A percentile compares a stretch with the other conserved stretches of the same genome.
phyloP scores from a whole-genome alignment of 2,113 vertebrate genomes.

The Dipodomys spectabilis region DNA sequence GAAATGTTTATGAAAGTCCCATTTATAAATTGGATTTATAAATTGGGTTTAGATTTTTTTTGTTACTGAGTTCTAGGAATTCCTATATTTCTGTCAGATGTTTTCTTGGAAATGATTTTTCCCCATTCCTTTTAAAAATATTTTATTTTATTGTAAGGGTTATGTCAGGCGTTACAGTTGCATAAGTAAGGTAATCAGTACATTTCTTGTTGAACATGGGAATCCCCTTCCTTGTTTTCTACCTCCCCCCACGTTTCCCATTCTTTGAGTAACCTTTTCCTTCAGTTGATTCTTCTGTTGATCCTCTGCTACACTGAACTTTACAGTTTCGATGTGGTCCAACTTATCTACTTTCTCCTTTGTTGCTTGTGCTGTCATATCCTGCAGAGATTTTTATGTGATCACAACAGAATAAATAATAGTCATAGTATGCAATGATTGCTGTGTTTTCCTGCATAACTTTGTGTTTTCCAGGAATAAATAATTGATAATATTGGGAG shows the following conservation, averaged over 20 bases:
- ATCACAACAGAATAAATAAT: slow-evolving; percentile 37
- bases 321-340: background rate
- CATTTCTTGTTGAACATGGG: too few species aligned
- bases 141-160: too few species aligned
- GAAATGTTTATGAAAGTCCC: slow-evolving; percentile 21
- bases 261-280: background rate
- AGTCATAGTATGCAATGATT: background rate
- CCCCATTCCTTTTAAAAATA: background rate
- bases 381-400: slow-evolving; percentile 11
- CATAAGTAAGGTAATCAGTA: too few species aligned
- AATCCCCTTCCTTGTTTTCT: too few species aligned
- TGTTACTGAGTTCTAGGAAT: slow-evolving; percentile 20
- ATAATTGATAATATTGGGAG: slow-evolving; percentile 9
- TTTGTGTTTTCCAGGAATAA: slow-evolving; percentile 49
- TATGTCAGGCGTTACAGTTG: too few species aligned
- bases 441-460: slow-evolving; percentile 18
- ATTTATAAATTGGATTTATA: slow-evolving; percentile 5
- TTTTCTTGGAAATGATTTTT: background rate
- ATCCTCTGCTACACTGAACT: background rate
- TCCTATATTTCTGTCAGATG: background rate
- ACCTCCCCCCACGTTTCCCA: background rate
- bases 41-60: background rate
- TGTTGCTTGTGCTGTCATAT: background rate
- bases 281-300: background rate
- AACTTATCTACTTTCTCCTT: slow-evolving; percentile 31